Conservation (phyloP, 1,140 invertebrate genomes). For the Bombus affinis region DNA sequence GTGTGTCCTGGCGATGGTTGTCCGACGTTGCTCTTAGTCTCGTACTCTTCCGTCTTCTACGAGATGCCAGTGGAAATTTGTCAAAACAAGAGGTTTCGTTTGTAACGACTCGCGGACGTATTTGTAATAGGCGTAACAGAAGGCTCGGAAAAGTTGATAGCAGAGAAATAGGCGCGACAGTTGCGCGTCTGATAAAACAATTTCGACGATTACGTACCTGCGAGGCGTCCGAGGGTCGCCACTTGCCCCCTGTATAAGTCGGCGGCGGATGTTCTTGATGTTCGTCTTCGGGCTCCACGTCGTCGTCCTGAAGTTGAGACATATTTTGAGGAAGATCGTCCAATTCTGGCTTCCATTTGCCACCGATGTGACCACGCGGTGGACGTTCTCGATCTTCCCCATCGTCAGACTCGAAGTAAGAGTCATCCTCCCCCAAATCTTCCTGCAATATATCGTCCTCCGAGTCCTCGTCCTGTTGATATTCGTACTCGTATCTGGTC, state of each 20-base stretch:
- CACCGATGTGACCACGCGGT: constrained; percentile 82
- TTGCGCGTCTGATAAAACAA: constrained; percentile 15
- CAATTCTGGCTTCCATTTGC: constrained; percentile 87
- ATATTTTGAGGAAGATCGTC: constrained; percentile 71
- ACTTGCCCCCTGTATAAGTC: constrained; percentile 89
- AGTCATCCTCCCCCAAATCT: constrained; percentile 76
- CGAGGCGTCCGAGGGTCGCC: constrained; percentile 80
- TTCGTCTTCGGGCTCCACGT: constrained; percentile 72
- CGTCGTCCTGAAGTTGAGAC: constrained; percentile 72
- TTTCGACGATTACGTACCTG: constrained; percentile 39
- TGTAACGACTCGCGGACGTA: too few relatives aligned
- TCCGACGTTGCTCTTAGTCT: constrained; percentile 61
- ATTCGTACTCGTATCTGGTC: constrained; percentile 75
- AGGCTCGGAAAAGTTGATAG: too few relatives aligned
- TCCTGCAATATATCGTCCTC: constrained; percentile 80
- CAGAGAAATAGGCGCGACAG: too few relatives aligned
- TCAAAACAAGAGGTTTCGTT: too few relatives aligned
- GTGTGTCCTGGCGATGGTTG: constrained; percentile 87
- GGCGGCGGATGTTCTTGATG: constrained; percentile 82
- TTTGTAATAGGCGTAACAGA: too few relatives aligned
- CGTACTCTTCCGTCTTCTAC: constrained; percentile 75
- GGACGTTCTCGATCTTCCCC: constrained; percentile 76
- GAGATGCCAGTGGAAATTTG: background rate
- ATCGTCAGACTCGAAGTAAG: constrained; percentile 77
- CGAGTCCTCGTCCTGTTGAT: constrained; percentile 82